These are phyloP conservation scores for Maylandia zebra DNA, from an alignment of 2,113 vertebrate genomes.

Conservation along the genomic window DNA sequence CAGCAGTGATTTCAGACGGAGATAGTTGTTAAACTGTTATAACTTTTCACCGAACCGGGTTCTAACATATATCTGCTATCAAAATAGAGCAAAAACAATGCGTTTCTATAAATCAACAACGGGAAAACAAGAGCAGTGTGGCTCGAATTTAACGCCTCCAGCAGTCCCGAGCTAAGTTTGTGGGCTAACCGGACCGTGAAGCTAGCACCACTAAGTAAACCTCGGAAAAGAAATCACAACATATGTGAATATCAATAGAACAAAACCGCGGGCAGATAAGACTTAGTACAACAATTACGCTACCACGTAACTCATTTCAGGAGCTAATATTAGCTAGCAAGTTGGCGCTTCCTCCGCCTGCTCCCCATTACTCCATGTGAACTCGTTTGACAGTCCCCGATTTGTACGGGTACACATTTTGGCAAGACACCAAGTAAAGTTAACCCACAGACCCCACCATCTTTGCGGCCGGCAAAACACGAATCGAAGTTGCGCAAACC, in stretches of 20 bases:
- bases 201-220: background rate
- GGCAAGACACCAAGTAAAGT: background rate
- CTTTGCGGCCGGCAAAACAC: background rate
- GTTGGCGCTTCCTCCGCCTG: conserved; percentile 49
- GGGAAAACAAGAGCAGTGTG: background rate
- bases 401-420: background rate
- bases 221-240: background rate
- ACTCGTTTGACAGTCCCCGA: conserved; percentile 40
- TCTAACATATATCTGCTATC: background rate
- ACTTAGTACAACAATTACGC: background rate
- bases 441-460: background rate
- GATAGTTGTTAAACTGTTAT: background rate
- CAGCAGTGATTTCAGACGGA: background rate
- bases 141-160: background rate
- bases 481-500: background rate
- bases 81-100: background rate
- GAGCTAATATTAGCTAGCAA: conserved; percentile 18
- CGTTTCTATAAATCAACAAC: background rate
- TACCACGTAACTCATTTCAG: background rate
- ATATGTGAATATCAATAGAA: fast-evolving
- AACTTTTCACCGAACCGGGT: background rate
- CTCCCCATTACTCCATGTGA: conserved; percentile 45
- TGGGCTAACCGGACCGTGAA: background rate
- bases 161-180: background rate
- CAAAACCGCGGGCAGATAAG: background rate